These are phyloP conservation scores for Bombyx mandarina DNA, from an alignment of 1,140 invertebrate species.

Conservation along the genomic window DNA sequence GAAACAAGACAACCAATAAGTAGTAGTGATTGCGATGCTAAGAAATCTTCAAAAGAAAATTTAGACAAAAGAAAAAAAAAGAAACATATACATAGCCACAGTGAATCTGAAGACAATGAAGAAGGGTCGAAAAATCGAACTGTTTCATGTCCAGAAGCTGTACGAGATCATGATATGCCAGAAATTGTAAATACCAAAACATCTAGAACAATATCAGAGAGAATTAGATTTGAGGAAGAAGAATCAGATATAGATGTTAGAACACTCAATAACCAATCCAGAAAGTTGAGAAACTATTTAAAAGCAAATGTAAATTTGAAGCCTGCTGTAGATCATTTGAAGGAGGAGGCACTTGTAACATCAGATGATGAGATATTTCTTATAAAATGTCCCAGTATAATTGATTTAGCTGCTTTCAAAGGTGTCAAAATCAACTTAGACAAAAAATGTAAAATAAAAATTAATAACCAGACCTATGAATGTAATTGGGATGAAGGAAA, in stretches of 20 bases:
- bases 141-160: too few species aligned
- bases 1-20: neutral
- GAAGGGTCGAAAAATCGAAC: neutral
- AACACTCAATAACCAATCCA: slow-evolving; percentile 9
- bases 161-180: slow-evolving; percentile 6
- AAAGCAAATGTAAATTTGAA: slow-evolving; percentile 26
- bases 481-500: slow-evolving; percentile 18
- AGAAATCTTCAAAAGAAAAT: slow-evolving; percentile 22
- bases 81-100: neutral
- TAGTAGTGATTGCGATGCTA: neutral
- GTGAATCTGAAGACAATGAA: neutral
- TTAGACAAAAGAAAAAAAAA: slow-evolving; percentile 12
- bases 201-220: slow-evolving; percentile 27
- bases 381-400: slow-evolving; percentile 35
- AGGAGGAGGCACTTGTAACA: slow-evolving; percentile 15
- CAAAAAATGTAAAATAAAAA: slow-evolving; percentile 45
- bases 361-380: slow-evolving; percentile 48
- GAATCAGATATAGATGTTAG: slow-evolving; percentile 7
- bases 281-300: slow-evolving; percentile 22
- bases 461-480: slow-evolving; percentile 40
- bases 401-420: slow-evolving; percentile 27
- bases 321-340: slow-evolving; percentile 5
- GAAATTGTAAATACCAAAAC: slow-evolving; percentile 11
- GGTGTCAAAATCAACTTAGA: slow-evolving; percentile 25
- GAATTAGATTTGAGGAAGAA: slow-evolving; percentile 39